phyloP scores from a whole-genome alignment of 2,888 invertebrate species.

The Bembecia ichneumoniformis region DNA sequence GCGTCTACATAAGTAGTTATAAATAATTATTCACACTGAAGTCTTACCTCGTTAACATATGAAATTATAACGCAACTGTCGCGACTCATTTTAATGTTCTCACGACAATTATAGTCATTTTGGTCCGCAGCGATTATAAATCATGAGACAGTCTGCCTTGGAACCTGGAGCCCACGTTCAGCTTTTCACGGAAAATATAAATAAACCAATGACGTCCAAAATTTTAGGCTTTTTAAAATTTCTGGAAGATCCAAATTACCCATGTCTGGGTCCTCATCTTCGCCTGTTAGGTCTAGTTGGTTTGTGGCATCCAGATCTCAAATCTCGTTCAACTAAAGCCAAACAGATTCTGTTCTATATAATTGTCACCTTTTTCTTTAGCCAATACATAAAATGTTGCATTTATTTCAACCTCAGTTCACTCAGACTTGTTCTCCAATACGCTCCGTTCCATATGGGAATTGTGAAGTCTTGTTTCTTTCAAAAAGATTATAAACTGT shows the following conservation, averaged over 20 bases:
- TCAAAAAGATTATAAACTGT: constrained; percentile 28
- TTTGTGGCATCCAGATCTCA: constrained; percentile 32
- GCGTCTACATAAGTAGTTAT: background rate
- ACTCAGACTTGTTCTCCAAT: constrained; percentile 33
- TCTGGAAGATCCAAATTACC: constrained; percentile 32
- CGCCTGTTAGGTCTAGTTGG: constrained; percentile 27
- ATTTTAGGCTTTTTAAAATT: constrained; percentile 14
- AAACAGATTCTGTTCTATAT: constrained; percentile 29
- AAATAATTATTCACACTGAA: constrained; percentile 7
- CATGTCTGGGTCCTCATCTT: constrained; percentile 39
- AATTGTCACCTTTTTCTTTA: constrained; percentile 31
- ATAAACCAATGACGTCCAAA: background rate
- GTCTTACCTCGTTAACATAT: constrained; percentile 21
- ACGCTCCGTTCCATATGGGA: constrained; percentile 46
- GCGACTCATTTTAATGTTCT: background rate
- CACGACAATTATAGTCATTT: background rate
- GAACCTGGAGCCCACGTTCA: background rate
- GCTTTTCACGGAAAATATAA: background rate
- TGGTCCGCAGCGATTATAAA: background rate
- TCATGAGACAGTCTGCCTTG: background rate
- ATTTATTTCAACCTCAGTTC: constrained; percentile 23
- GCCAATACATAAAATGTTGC: constrained; percentile 36
- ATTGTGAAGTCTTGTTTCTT: constrained; percentile 36
- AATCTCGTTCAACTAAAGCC: constrained; percentile 15
- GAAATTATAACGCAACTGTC: background rate